Evolutionary conservation across 2,113 vertebrate genomes (phyloP).

Genomic region (Serilophus lunatus): DNA sequence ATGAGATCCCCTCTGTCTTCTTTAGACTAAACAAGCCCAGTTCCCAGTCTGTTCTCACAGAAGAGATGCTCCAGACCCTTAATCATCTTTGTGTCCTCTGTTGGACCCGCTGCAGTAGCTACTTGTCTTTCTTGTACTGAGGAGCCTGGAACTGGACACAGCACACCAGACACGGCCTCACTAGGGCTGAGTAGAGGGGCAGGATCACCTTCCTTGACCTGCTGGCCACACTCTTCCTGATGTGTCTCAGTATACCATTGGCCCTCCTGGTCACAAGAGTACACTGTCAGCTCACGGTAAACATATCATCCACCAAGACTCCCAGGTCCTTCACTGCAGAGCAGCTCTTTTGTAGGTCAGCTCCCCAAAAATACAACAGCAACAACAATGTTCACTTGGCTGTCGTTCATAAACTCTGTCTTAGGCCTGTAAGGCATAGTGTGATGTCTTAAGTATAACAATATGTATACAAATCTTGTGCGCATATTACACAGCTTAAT

Average conservation of each 20-base stretch:
- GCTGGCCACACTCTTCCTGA: background rate
- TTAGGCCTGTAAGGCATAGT: background rate
- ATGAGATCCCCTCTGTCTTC: background rate
- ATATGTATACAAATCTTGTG: background rate
- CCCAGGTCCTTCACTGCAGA: background rate
- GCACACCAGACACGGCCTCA: background rate
- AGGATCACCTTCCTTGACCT: background rate
- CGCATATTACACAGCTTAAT: accelerated
- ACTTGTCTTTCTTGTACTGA: too few species aligned
- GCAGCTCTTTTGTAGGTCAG: background rate
- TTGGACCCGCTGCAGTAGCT: background rate
- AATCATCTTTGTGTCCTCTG: background rate
- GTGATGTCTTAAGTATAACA: background rate
- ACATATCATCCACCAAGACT: background rate
- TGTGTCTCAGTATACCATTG: background rate
- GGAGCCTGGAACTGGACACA: background rate
- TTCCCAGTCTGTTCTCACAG: background rate
- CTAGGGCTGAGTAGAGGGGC: background rate
- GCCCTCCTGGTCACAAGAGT: background rate
- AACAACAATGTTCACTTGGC: background rate
- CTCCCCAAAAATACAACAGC: background rate
- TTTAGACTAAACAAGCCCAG: background rate
- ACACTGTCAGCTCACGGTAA: background rate
- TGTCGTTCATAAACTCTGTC: background rate
- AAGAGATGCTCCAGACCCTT: background rate